Conservation (phyloP, 2,113 vertebrate species). For the Platichthys stellatus region DNA sequence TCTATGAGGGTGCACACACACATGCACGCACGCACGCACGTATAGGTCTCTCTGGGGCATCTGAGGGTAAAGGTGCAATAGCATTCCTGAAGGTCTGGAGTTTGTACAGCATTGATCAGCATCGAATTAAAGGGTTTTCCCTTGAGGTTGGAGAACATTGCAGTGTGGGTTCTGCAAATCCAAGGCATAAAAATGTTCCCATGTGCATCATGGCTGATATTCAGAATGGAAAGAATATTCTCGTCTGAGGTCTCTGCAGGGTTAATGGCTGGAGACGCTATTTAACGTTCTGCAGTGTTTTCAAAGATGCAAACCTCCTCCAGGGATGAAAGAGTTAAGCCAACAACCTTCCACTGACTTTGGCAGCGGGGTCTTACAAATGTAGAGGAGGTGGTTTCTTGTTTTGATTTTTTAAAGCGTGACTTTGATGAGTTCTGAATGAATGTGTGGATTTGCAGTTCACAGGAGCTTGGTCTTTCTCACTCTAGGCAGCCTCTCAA, state of each 20-base stretch:
- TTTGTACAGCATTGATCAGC: constrained; percentile 61
- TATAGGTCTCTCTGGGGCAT: constrained; percentile 29
- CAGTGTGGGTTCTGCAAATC: constrained; percentile 53
- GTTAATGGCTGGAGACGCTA: constrained; percentile 50
- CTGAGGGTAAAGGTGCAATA: constrained; percentile 47
- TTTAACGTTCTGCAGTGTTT: constrained; percentile 51
- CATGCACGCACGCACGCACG: too few relatives aligned
- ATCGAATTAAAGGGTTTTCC: constrained; percentile 50
- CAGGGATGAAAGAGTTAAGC: constrained; percentile 52
- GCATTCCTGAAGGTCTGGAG: constrained; percentile 46
- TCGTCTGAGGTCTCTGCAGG: constrained; percentile 47
- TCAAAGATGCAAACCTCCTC: constrained; percentile 40
- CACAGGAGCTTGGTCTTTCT: background rate
- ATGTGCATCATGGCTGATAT: constrained; percentile 37
- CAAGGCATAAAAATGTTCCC: constrained; percentile 53
- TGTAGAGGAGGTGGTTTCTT: constrained; percentile 43
- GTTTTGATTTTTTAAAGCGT: constrained; percentile 46
- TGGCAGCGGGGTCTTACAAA: constrained; percentile 45
- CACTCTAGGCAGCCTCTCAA: background rate
- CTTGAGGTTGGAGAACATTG: constrained; percentile 60
- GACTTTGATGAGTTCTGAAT: constrained; percentile 1
- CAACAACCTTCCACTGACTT: constrained; percentile 64
- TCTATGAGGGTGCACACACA: constrained; percentile 23
- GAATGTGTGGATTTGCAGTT: constrained; percentile 24
- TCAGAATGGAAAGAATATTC: constrained; percentile 43